Evolutionary conservation across 2,113 vertebrate species (phyloP).

Genomic region (Pundamilia nyererei): DNA sequence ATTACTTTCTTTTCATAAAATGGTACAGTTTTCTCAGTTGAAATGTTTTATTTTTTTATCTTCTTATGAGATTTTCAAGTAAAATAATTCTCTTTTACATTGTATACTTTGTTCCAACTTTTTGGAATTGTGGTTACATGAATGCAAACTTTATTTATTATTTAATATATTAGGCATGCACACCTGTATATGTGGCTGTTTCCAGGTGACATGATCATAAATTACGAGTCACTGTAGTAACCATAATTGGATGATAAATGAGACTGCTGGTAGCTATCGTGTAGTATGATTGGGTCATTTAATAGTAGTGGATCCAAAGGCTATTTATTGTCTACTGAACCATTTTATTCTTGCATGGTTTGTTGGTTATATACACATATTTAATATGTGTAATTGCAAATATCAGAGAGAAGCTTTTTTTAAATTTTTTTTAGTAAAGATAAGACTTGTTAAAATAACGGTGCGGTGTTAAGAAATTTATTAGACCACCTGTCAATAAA

Average conservation of each 20-base stretch:
- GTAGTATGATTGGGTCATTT: conserved; percentile 2
- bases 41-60: background rate
- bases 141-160: background rate
- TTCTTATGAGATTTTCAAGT: background rate
- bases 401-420: background rate
- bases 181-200: background rate
- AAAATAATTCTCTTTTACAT: background rate
- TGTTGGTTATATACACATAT: background rate
- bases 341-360: background rate
- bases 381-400: background rate
- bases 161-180: background rate
- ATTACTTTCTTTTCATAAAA: background rate
- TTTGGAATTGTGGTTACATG: background rate
- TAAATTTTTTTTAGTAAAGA: background rate
- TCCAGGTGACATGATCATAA: background rate
- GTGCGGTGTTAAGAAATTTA: background rate
- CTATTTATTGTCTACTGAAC: background rate
- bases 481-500: background rate
- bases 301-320: background rate
- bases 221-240: background rate
- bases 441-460: background rate
- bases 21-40: background rate
- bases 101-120: background rate
- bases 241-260: conserved; percentile 14
- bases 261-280: background rate